These are phyloP conservation scores for human (Homo sapiens) DNA, from an alignment of 2,113 vertebrate species.

Conservation along the genomic window DNA sequence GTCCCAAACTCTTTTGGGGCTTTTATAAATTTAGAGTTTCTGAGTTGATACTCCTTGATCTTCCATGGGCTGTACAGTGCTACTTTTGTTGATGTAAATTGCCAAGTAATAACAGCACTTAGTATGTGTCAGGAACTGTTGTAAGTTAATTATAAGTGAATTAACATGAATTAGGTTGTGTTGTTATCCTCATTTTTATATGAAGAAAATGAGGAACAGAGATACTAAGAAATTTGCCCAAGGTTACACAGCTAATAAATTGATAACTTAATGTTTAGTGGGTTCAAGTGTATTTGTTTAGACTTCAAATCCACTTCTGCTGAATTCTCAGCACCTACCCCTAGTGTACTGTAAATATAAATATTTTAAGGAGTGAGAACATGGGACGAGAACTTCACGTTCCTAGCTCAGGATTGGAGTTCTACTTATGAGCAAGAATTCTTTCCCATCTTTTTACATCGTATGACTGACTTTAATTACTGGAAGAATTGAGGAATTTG, in stretches of 20 bases:
- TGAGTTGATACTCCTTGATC: not conserved
- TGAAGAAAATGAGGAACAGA: not conserved
- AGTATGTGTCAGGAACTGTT: not conserved
- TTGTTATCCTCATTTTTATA: slow-evolving; percentile 31
- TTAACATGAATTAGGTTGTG: slow-evolving; percentile 7
- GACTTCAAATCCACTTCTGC: not conserved
- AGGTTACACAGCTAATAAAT: not conserved
- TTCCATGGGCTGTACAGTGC: not conserved
- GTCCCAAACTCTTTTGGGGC: not conserved
- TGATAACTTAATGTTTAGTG: not conserved
- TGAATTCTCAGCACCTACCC: not conserved
- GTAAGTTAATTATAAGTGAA: slow-evolving; percentile 31
- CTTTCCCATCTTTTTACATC: not conserved
- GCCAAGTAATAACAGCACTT: not conserved
- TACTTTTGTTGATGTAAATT: slow-evolving; percentile 21
- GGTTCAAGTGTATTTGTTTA: not conserved
- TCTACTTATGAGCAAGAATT: slow-evolving; percentile 37
- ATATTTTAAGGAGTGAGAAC: slow-evolving; percentile 11
- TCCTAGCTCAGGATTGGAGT: not conserved
- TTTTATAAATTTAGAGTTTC: slow-evolving; percentile 26
- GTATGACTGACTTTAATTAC: slow-evolving; percentile 26
- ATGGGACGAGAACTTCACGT: not conserved
- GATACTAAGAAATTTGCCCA: slow-evolving; percentile 3
- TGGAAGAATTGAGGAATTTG: not conserved
- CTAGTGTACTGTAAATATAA: not conserved